Base-by-base conservation (phyloP, 1,140 invertebrate species). In the Plectus sambesii region DNA sequence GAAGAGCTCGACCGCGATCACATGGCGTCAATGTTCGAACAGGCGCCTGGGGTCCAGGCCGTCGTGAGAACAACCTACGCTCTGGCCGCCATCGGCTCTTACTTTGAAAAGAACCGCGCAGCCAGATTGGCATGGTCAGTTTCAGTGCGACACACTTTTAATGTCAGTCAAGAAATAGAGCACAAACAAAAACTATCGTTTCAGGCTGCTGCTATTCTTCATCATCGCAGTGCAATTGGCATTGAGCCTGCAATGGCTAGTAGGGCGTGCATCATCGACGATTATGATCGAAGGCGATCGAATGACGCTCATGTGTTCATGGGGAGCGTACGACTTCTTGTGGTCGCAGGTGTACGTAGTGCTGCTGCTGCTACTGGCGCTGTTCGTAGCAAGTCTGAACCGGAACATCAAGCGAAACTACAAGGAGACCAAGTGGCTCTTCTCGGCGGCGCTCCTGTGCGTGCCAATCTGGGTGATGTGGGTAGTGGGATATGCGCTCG, bases 341-440 rank as follows among this genome's bases (percentile, higher is more conserved):
- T 20, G 45, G 19, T 38, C 55, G 17, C 55, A 62, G 38, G 46
- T 44, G 36, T 66, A 66, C 52, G 66, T 61, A 2, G 37, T 64
- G 40, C 43, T 66, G 22, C 59, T 66, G 1, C 55, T 69, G 2
- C 33, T 66, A 3, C 30, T 68, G 35, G 57, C 63, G n/a, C 51
- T 69, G 27, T 62, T 66, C 24, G 40, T 68, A 38, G 63, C 50
- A 37, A 48, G 41, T 17, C 35, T 44, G 35, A 66, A 69, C 30
- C 38, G 66, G 29, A 61, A 64, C 29, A 69, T 66, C 51, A 66
- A 62, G 35, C 44, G 63, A 19, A 66, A 66, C 30, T 66, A 66
- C 38, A 69, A 66, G 48, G 63, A 66, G 41, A 62, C 63, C 17
- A 68, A 69, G 42, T 66, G 63, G 63, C 40, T 66, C 17, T 65